Percentiles rank a stretch among this genome's conserved stretches.
Evolutionary conservation across 2,888 invertebrate genomes (phyloP).

Genomic region (Aspidiotus destructor): DNA sequence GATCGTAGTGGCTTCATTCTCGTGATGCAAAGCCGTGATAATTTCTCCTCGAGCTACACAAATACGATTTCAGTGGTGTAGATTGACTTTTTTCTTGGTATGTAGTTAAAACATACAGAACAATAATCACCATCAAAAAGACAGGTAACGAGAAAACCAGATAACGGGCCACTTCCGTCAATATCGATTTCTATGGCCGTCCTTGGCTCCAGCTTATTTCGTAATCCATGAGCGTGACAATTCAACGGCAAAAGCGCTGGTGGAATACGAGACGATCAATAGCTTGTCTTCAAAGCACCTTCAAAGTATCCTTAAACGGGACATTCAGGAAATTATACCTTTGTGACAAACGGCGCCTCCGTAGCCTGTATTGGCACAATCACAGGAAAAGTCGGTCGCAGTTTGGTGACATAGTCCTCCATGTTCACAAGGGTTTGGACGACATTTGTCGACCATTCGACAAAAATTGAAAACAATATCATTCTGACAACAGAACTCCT

Average conservation of each 20-base stretch:
- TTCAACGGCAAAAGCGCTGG: slow-evolving; percentile 70
- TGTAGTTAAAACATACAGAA: background rate
- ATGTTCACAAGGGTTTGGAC: slow-evolving; percentile 95
- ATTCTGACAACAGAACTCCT: slow-evolving; percentile 68
- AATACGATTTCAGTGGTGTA: slow-evolving; percentile 1
- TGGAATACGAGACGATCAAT: slow-evolving; percentile 38
- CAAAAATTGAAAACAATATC: slow-evolving; percentile 78
- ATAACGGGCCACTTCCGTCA: slow-evolving; percentile 87
- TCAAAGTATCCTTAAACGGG: no score
- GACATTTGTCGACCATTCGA: slow-evolving; percentile 85
- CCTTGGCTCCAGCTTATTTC: slow-evolving; percentile 60
- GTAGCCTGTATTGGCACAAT: slow-evolving; percentile 82
- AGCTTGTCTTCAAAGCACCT: no score
- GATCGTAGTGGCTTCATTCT: slow-evolving; percentile 61
- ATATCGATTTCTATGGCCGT: slow-evolving; percentile 79
- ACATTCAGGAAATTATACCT: slow-evolving; percentile 46
- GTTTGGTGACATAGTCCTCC: slow-evolving; percentile 74
- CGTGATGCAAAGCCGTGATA: slow-evolving; percentile 67
- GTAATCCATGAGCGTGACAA: slow-evolving; percentile 76
- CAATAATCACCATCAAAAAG: slow-evolving; percentile 57
- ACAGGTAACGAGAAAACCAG: slow-evolving; percentile 83
- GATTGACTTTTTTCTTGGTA: background rate
- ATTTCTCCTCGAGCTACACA: slow-evolving; percentile 62
- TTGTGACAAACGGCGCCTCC: slow-evolving; percentile 92
- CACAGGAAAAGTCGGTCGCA: slow-evolving; percentile 79